Evolutionary conservation across 2,113 vertebrate species (phyloP).

Genomic region (Malurus cyaneus): DNA sequence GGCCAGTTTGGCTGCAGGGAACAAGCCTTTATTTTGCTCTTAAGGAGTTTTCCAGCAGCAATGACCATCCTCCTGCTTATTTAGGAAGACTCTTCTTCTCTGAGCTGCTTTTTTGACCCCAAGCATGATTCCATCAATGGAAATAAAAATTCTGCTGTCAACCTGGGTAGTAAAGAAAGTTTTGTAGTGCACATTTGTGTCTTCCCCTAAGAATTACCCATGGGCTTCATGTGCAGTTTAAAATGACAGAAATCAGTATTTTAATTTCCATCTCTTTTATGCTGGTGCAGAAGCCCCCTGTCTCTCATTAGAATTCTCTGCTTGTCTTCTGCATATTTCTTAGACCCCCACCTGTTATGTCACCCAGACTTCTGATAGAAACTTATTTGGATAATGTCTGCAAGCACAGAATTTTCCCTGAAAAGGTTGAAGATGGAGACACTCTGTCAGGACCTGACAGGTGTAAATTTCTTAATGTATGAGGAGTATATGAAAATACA

Average conservation of each 20-base stretch:
- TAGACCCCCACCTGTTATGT: constrained; percentile 60
- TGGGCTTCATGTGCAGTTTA: constrained; percentile 32
- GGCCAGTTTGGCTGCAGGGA: background rate
- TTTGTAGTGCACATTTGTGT: background rate
- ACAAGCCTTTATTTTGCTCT: background rate
- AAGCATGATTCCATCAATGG: background rate
- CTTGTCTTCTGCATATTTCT: constrained; percentile 55
- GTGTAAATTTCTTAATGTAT: constrained; percentile 77
- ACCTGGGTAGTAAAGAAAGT: background rate
- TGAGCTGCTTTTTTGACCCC: background rate
- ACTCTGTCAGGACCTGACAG: constrained; percentile 73
- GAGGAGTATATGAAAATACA: constrained; percentile 76
- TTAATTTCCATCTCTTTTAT: constrained; percentile 39
- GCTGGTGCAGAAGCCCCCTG: background rate
- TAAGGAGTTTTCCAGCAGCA: background rate
- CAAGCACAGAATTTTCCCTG: constrained; percentile 55
- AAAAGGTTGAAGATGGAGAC: constrained; percentile 70
- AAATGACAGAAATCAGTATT: constrained; percentile 38
- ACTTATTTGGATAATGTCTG: constrained; percentile 77
- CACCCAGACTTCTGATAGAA: constrained; percentile 69
- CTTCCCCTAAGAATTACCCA: constrained; percentile 18
- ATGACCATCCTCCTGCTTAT: background rate
- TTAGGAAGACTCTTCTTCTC: background rate
- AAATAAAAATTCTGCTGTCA: constrained; percentile 4
- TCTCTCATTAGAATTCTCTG: constrained; percentile 62